Percentiles rank a stretch among this genome's conserved stretches.
Evolutionary conservation across 30 jellyfish, hydroid and myxozoan genomes (phyloP).

Genomic region (Aurelia sp.): DNA sequence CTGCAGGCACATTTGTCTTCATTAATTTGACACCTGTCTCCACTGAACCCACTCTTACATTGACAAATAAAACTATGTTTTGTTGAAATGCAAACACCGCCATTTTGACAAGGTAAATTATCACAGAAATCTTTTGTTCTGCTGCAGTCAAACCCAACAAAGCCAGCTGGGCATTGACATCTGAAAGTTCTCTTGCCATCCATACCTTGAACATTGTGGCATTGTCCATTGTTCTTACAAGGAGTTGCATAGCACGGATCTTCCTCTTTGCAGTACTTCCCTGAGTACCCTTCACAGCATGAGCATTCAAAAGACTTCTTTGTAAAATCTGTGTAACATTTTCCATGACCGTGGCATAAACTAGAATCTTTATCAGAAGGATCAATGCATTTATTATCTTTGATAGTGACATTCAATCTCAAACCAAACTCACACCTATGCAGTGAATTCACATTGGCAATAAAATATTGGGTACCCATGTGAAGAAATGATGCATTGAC

Average conservation of each 20-base stretch:
- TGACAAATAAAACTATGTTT: conserved; percentile 68
- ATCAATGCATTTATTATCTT: conserved; percentile 79
- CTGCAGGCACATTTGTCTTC: conserved; percentile 82
- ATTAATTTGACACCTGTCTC: conserved; percentile 53
- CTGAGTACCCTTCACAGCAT: conserved; percentile 90
- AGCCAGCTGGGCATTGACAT: conserved; percentile 82
- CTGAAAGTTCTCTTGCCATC: conserved; percentile 56
- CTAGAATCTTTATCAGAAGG: conserved; percentile 24
- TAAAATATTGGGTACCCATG: conserved; percentile 88
- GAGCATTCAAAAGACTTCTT: conserved; percentile 66
- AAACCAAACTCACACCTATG: conserved; percentile 94
- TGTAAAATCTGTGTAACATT: conserved; percentile 83
- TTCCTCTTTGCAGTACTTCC: conserved; percentile 89
- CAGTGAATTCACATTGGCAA: conserved; percentile 85
- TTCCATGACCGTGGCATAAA: conserved; percentile 91
- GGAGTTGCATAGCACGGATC: conserved; percentile 92
- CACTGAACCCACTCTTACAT: conserved; percentile 80
- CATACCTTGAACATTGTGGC: conserved; percentile 55
- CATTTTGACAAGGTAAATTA: conserved; percentile 81
- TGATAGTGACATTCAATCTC: conserved; percentile 91
- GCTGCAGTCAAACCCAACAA: conserved; percentile 83
- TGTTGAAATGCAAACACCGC: conserved; percentile 74
- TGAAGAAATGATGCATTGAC: conserved; percentile 79
- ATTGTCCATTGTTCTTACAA: conserved; percentile 77
- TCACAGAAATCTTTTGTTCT: conserved; percentile 72